Evolutionary conservation across 2,888 invertebrate species (phyloP), one percentile per base, ranked within the genome.

Genomic region (Yponomeuta plumbellus): DNA sequence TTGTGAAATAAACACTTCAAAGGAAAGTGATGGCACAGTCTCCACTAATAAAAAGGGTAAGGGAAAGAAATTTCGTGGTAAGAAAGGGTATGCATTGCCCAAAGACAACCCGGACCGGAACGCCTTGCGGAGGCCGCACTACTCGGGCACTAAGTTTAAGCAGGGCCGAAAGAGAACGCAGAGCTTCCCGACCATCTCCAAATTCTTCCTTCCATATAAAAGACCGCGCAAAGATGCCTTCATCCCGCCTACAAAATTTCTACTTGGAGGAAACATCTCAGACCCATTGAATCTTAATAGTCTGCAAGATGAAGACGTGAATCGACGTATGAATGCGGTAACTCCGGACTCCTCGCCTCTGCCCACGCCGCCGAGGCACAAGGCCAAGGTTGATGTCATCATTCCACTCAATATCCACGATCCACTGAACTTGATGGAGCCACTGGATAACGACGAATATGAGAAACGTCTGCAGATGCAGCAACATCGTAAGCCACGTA

Each of bases 201-300:
- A 96, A 80, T 95, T 95, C 81, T 94, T 94, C 79, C 92, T 95
- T 64, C 94, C 95, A 0, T 93, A 94, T 74, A 96, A 96, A 76
- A 92, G 95, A 67, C 92, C 95, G 65, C 94, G 95, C 71, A 95
- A 95, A 75, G 94, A 95, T 72, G 93, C 93, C 67, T 94, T 96
- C 72, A 96, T 97, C 75, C 95, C 97, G 66, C 98, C 98, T 0
- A 97, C 97, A 0, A 98, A 98, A 84, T 98, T 99, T 86, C 88
- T 97, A 5, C 92, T 98, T 1, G 99, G 98, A 61, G 99, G 98
- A 11, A 98, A 97, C 84, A 98, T 98, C 72, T 96, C 96, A 72
- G 99, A 99, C 92, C 99, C 98, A 0, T 87, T 99, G 62, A 99
- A 99, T 88, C 87, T 99, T 69, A 97, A 97, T 79, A 97, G 98